Percentiles rank a stretch among this genome's conserved stretches.
These are phyloP conservation scores for Epizoanthus scotinus DNA, from an alignment of 92 coral and sea anemone genomes.

Conservation along the genomic window DNA sequence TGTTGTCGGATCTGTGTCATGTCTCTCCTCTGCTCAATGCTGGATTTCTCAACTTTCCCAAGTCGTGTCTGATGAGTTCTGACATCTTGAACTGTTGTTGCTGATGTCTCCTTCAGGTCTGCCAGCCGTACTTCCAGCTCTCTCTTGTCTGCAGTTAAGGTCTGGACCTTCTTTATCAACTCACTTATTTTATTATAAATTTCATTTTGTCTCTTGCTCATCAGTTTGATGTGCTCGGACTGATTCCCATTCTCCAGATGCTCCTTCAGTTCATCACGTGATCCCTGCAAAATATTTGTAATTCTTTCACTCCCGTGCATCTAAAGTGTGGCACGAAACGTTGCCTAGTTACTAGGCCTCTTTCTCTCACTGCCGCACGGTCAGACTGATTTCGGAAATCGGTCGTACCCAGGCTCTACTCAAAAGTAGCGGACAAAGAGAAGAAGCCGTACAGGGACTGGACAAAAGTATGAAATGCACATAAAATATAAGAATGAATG, in stretches of 20 bases:
- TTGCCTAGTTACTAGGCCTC: too few relatives aligned
- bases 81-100: constrained; percentile 41
- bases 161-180: constrained; percentile 22
- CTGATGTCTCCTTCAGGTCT: constrained; percentile 52
- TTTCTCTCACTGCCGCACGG: too few relatives aligned
- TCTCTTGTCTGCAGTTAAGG: constrained; percentile 32
- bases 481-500: too few relatives aligned
- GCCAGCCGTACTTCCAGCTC: constrained; percentile 40
- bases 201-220: constrained; percentile 26
- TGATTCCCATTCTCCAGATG: constrained; percentile 51
- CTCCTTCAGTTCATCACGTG: constrained; percentile 50
- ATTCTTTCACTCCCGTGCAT: too few relatives aligned
- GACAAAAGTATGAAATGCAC: too few relatives aligned
- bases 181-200: constrained; percentile 2
- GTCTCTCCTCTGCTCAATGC: constrained; percentile 57
- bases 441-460: too few relatives aligned
- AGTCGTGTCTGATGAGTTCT: constrained; percentile 48
- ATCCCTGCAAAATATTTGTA: constrained; percentile 46
- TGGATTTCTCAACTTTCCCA: constrained; percentile 45
- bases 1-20: constrained; percentile 43
- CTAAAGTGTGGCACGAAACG: too few relatives aligned
- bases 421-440: too few relatives aligned
- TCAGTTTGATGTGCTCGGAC: constrained; percentile 59
- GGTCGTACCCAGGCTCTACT: too few relatives aligned
- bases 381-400: too few relatives aligned